These are phyloP conservation scores for Pomacea canaliculata DNA, from an alignment of 2,888 invertebrate species.

Conservation along the genomic window DNA sequence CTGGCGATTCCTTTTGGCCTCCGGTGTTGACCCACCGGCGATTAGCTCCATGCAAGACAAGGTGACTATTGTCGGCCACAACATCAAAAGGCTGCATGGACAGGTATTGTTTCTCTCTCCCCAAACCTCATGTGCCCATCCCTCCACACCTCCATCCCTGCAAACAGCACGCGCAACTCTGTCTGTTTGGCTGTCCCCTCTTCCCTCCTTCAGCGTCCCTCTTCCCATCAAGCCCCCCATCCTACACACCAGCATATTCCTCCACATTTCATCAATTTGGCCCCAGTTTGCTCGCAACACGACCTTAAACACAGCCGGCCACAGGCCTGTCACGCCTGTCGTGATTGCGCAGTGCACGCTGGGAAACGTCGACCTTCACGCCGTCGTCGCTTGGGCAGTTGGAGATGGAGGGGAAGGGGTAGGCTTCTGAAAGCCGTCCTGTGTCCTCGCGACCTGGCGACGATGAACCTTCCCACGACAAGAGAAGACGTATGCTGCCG, in stretches of 20 bases:
- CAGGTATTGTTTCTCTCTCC: neutral
- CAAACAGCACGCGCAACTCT: conserved; percentile 5
- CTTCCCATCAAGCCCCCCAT: neutral
- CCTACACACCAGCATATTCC: conserved; percentile 1
- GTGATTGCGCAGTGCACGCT: neutral
- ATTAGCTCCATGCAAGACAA: neutral
- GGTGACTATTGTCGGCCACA: conserved; percentile 7
- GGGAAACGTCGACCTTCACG: neutral
- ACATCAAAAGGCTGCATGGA: conserved; percentile 3
- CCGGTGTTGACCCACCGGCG: too few relatives aligned
- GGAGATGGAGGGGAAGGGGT: neutral
- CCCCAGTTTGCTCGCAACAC: neutral
- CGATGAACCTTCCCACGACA: too few relatives aligned
- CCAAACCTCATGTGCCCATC: neutral
- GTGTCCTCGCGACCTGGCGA: too few relatives aligned
- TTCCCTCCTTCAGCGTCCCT: too few relatives aligned
- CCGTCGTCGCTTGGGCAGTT: neutral
- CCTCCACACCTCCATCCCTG: neutral
- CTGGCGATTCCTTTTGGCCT: too few relatives aligned
- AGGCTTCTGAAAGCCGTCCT: neutral
- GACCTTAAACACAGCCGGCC: conserved; percentile 5
- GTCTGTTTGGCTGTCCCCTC: conserved; percentile 12
- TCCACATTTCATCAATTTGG: conserved; percentile 14
- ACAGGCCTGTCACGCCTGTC: conserved; percentile 2
- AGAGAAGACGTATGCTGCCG: too few relatives aligned